Evolutionary conservation across 2,113 vertebrate genomes (phyloP), one percentile per base, ranked within the genome.

Genomic region (Albula goreensis): DNA sequence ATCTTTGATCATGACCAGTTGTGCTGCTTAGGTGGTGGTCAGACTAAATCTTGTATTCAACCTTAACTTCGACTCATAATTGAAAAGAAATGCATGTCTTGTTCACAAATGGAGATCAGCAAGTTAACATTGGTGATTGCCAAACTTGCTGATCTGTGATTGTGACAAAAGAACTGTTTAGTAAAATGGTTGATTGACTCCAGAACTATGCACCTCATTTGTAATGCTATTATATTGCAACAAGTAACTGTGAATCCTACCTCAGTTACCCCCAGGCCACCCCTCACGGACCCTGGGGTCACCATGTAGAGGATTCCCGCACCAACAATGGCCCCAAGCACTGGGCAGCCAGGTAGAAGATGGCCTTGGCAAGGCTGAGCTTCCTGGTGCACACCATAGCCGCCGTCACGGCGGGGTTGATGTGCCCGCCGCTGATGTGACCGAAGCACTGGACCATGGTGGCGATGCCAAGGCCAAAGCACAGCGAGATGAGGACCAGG

Each of bases 381-480:
- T 97, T 99, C 90, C 96, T 92, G 0, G 97, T 98, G 86, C 97
- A 97, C 84, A 99, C 94, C 97, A 99, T 98, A 0, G 98, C 98
- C 80, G 94, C 94, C 0, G 98, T 99, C 85, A 99, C 97, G 0
- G 97, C 98, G 0, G 98, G 98, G 91, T 99, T 99, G 89, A 99
- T 96, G 94, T 99, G 98, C 82, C 96, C 98, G 0, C 98, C 98
- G 0, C 98, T 99, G 94, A 99, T 97, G 92, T 99, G 98, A 6
- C 97, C 97, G 2, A 99, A 98, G 91, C 97, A 98, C 85, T 99
- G 98, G 88, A 98, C 97, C 95, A 99, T 97, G n/a, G 98, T 99
- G 19, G 98, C 97, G 8, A 99, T 98, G 94, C 96, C 97, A 88
- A 99, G 96, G 88, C 98, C 98, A 80, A 99, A 99, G 94, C 97